Evolutionary conservation across 2,797 vertebrate species (phyloP), one percentile per base, ranked within the genome.

Genomic region (Phyllotis vaccarum): DNA sequence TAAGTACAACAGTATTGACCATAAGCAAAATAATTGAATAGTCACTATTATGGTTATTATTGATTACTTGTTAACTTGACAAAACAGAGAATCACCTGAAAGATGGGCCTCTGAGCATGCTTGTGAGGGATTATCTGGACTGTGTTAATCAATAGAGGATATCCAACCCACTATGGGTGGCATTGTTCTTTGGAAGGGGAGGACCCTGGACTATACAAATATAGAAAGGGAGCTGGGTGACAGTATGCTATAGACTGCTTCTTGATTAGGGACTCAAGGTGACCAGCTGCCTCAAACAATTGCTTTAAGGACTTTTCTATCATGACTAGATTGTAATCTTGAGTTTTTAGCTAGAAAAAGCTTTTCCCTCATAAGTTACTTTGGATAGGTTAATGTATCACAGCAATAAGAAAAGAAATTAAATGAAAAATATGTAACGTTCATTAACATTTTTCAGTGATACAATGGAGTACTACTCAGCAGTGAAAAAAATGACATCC

Each of bases 371-470:
- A 27, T 27, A 68, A 52, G 3, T 52, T 68, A 12, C 62, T 27
- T 54, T 37, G 64, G 34, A 10, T 52, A n/a, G 31, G 37, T 2
- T 52, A 52, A 52, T 68, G 52, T n/a, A 37, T 68, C 46, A 70
- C 27, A 54, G 34, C 46, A 37, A 52, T 31, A 68, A 19, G 46
- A 68, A 68, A 68, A 54, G 31, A 54, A 27, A 70, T 52, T 86
- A 86, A 89, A 31, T 46, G 54, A 94, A 49, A 90, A 27, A 88
- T 14, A 81, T 31, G 52, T 22, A 87, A 52, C 0, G 52, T 68
- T 54, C 70, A 85, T 76, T 46, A 87, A 8, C 91, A 29, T 93
- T 85, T 85, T 90, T 54, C 29, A 64, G n/a, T 52, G 58, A 90
- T 49, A 49, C 5, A 49, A 49, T 49, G 5, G 5, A 49, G 46